These are phyloP conservation scores for Australoheros scitulus DNA, from an alignment of 2,113 vertebrate species.

Conservation along the genomic window DNA sequence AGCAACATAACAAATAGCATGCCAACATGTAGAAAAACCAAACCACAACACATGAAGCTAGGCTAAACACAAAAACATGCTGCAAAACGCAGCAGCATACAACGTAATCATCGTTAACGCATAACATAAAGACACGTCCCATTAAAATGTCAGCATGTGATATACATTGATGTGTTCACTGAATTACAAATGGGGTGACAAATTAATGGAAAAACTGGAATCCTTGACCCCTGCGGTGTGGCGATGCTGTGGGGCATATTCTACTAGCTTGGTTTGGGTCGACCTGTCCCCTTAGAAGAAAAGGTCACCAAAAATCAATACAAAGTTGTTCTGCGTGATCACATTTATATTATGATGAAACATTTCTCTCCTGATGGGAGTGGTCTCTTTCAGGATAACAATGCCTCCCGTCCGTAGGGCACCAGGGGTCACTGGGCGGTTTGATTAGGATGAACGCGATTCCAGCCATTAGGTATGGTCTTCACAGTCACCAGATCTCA, in stretches of 20 bases:
- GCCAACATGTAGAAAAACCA: not conserved
- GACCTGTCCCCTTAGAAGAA: not conserved
- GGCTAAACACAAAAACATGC: not conserved
- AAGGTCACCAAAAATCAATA: not conserved
- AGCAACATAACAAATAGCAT: not conserved
- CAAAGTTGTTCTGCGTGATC: not conserved
- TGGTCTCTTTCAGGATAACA: not conserved
- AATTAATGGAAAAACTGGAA: not conserved
- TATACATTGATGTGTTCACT: not conserved
- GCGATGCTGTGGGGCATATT: not conserved
- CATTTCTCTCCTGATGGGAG: not conserved
- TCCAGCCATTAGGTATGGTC: not conserved
- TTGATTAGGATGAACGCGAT: too few species aligned
- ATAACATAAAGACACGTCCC: not conserved
- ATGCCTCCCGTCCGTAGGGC: not conserved
- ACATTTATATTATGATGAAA: not conserved
- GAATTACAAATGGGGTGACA: not conserved
- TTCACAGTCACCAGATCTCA: rapidly evolving
- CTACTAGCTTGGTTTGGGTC: not conserved
- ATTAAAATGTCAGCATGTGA: not conserved
- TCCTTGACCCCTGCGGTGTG: not conserved
- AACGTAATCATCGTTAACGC: not conserved
- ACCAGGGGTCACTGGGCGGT: not conserved
- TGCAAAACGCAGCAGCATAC: not conserved
- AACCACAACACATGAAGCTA: not conserved